These are phyloP conservation scores for Syndactyla subalaris DNA, from an alignment of 2,797 vertebrate genomes.

Conservation along the genomic window DNA sequence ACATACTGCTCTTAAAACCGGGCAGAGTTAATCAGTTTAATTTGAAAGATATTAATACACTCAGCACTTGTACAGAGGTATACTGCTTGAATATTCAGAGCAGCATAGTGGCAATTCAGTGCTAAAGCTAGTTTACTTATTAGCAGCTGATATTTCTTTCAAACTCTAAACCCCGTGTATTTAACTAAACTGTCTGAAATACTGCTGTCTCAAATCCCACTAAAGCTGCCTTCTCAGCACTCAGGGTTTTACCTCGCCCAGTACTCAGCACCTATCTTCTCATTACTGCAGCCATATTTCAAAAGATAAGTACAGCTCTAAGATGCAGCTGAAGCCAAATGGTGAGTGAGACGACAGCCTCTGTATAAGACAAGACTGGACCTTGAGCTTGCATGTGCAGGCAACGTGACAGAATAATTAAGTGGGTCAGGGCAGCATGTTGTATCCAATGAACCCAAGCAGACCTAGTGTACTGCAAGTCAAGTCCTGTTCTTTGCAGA, in stretches of 20 bases:
- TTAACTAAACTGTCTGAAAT: neutral
- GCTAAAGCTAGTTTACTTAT: neutral
- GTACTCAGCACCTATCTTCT: neutral
- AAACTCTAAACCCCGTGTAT: neutral
- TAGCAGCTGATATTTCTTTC: neutral
- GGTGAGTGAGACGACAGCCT: neutral
- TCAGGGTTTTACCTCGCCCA: neutral
- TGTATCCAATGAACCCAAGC: neutral
- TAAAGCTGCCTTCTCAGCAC: conserved; percentile 1
- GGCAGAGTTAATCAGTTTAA: neutral
- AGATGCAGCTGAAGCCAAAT: neutral
- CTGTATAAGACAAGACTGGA: neutral
- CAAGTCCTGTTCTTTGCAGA: neutral
- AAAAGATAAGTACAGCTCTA: neutral
- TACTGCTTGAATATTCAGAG: neutral
- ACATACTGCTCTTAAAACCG: neutral
- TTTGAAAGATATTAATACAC: neutral
- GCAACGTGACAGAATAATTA: neutral
- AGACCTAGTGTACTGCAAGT: conserved; percentile 22
- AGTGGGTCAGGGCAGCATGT: neutral
- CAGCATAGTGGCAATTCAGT: neutral
- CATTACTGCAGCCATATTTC: neutral
- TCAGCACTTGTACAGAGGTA: neutral
- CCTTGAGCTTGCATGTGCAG: neutral
- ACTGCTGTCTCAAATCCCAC: neutral